Evolutionary conservation across 2,797 vertebrate genomes (phyloP).

Genomic region (Pangasius krempfi): DNA sequence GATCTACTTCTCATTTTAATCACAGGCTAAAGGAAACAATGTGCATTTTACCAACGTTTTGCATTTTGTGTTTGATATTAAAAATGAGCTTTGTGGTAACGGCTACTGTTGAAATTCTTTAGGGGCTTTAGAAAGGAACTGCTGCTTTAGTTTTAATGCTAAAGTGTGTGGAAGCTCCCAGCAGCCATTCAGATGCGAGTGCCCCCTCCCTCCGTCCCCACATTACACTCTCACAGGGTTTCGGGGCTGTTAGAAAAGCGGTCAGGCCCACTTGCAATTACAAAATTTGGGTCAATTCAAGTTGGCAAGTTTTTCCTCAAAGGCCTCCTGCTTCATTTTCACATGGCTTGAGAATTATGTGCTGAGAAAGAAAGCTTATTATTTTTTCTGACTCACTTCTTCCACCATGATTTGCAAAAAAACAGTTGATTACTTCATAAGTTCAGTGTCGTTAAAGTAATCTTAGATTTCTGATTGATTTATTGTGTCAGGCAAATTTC

Average conservation of each 20-base stretch:
- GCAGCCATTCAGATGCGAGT: slow-evolving; percentile 54
- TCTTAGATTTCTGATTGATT: slow-evolving; percentile 19
- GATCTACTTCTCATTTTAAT: background rate
- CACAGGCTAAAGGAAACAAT: background rate
- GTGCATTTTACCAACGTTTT: background rate
- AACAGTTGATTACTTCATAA: background rate
- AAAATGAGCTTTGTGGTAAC: background rate
- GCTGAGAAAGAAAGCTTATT: background rate
- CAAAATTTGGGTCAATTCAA: slow-evolving; percentile 47
- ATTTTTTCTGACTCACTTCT: slow-evolving; percentile 1
- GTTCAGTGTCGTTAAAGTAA: background rate
- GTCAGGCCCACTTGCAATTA: slow-evolving; percentile 41
- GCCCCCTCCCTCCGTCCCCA: background rate
- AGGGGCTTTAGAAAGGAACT: slow-evolving; percentile 46
- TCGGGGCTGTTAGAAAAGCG: slow-evolving; percentile 33
- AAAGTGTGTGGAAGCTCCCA: slow-evolving; percentile 45
- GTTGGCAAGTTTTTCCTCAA: slow-evolving; percentile 45
- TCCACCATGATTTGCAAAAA: background rate
- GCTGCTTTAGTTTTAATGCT: slow-evolving; percentile 54
- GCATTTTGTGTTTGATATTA: background rate
- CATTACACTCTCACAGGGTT: slow-evolving; percentile 49
- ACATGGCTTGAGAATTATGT: slow-evolving; percentile 12
- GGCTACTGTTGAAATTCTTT: slow-evolving; percentile 50
- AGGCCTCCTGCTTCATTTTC: slow-evolving; percentile 39
- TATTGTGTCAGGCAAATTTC: background rate